These are phyloP conservation scores for Pseudomyrmex sp. DNA, from an alignment of 1,140 invertebrate genomes.

Conservation along the genomic window DNA sequence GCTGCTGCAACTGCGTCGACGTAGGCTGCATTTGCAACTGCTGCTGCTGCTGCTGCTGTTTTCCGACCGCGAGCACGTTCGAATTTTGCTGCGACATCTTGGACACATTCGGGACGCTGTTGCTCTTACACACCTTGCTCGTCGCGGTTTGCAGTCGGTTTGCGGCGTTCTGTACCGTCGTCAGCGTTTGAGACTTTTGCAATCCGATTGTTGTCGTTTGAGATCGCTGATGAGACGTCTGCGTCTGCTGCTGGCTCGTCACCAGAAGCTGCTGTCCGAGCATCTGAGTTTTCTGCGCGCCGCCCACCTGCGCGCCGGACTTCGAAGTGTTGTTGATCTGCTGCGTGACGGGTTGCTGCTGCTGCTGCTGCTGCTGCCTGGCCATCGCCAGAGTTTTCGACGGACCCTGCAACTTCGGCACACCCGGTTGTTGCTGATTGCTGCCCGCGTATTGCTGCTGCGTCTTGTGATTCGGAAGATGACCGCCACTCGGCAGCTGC, in stretches of 20 bases:
- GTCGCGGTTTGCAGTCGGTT: slow-evolving; percentile 74
- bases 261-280: slow-evolving; percentile 56
- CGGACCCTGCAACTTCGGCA: slow-evolving; percentile 72
- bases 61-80: slow-evolving; percentile 53
- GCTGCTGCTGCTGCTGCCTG: slow-evolving; percentile 64
- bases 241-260: slow-evolving; percentile 58
- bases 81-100: slow-evolving; percentile 70
- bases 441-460: slow-evolving; percentile 53
- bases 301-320: slow-evolving; percentile 79
- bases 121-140: slow-evolving; percentile 81
- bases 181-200: slow-evolving; percentile 76
- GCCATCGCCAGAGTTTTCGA: slow-evolving; percentile 67
- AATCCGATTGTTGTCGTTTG: slow-evolving; percentile 58
- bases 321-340: slow-evolving; percentile 76
- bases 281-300: slow-evolving; percentile 77
- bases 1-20: slow-evolving; percentile 34
- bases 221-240: slow-evolving; percentile 63
- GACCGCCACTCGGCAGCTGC: slow-evolving; percentile 46
- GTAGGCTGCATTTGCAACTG: not conserved
- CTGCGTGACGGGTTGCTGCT: slow-evolving; percentile 9
- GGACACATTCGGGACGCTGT: slow-evolving; percentile 76
- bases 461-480: slow-evolving; percentile 75
- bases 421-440: slow-evolving; percentile 58
- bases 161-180: slow-evolving; percentile 67
- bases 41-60: slow-evolving; percentile 55